A percentile compares a stretch with the other conserved stretches of the same genome.
Conservation (phyloP, 2,888 invertebrate genomes). For the Cheilosia variabilis region DNA sequence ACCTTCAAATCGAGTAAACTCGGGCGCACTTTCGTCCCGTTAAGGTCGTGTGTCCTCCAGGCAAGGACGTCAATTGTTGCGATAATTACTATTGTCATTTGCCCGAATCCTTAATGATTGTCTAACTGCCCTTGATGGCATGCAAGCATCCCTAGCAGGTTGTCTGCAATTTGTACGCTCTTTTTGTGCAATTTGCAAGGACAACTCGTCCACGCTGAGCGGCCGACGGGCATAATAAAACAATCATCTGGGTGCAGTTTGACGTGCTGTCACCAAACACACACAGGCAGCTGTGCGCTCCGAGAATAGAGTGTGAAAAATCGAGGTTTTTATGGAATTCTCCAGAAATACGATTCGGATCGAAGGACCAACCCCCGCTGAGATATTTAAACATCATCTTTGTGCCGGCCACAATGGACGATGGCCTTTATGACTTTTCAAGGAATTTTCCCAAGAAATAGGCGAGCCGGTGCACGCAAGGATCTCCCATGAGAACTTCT, state of each 20-base stretch:
- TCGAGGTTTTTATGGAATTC: conserved; percentile 33
- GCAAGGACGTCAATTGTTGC: conserved; percentile 44
- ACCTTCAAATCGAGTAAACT: conserved; percentile 5
- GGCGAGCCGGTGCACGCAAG: conserved; percentile 9
- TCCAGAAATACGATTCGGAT: conserved; percentile 32
- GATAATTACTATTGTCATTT: conserved; percentile 55
- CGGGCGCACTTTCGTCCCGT: conserved; percentile 4
- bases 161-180: conserved; percentile 37
- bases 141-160: conserved; percentile 25
- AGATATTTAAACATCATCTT: conserved; percentile 14
- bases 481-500: conserved; percentile 39
- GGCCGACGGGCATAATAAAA: conserved; percentile 26
- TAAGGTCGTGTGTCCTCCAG: conserved; percentile 34
- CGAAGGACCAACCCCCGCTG: conserved; percentile 31
- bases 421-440: conserved; percentile 34
- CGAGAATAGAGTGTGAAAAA: conserved; percentile 50
- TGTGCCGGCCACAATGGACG: conserved; percentile 9
- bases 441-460: conserved; percentile 22
- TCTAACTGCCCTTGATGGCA: conserved; percentile 50
- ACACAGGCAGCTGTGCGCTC: not conserved
- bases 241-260: conserved; percentile 57
- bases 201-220: conserved; percentile 42
- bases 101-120: conserved; percentile 35
- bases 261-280: not conserved
- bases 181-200: conserved; percentile 37